These are phyloP conservation scores for Orchestes rusci DNA, from an alignment of 2,888 invertebrate genomes.

Conservation along the genomic window DNA sequence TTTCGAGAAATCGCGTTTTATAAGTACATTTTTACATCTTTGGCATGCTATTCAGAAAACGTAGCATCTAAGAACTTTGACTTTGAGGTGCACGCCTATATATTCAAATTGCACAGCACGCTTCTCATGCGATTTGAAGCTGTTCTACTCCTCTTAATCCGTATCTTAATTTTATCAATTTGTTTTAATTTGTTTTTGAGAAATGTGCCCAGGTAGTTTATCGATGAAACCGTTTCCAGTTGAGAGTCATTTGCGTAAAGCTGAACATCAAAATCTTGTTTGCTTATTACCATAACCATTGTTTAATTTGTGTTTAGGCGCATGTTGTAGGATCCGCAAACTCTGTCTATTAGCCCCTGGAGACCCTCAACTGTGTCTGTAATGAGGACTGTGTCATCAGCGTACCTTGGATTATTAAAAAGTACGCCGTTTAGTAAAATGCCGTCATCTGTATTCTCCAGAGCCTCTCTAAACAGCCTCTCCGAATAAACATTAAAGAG, in stretches of 20 bases:
- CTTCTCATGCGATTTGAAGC: conserved; percentile 7
- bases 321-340: conserved; percentile 1
- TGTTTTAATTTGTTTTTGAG: conserved; percentile 10
- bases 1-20: too few species aligned
- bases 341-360: conserved; percentile 1
- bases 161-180: conserved; percentile 7
- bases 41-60: too few species aligned
- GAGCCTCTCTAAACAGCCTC: conserved; percentile 1
- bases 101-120: too few species aligned
- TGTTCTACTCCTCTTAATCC: conserved; percentile 9
- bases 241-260: conserved; percentile 8
- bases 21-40: too few species aligned
- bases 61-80: too few species aligned
- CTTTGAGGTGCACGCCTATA: too few species aligned
- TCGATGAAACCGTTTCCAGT: conserved; percentile 9
- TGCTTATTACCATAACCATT: conserved; percentile 13
- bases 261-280: conserved; percentile 9
- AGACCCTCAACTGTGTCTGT: conserved; percentile 1
- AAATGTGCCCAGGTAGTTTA: conserved; percentile 7
- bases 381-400: conserved; percentile 3
- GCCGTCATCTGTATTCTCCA: too few species aligned
- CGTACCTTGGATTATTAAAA: conserved; percentile 2
- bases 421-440: conserved; percentile 2
- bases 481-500: background rate
- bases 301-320: conserved; percentile 7